These are phyloP conservation scores for Torymus aiolomorphi DNA, from an alignment of 2,888 invertebrate species.

Conservation along the genomic window DNA sequence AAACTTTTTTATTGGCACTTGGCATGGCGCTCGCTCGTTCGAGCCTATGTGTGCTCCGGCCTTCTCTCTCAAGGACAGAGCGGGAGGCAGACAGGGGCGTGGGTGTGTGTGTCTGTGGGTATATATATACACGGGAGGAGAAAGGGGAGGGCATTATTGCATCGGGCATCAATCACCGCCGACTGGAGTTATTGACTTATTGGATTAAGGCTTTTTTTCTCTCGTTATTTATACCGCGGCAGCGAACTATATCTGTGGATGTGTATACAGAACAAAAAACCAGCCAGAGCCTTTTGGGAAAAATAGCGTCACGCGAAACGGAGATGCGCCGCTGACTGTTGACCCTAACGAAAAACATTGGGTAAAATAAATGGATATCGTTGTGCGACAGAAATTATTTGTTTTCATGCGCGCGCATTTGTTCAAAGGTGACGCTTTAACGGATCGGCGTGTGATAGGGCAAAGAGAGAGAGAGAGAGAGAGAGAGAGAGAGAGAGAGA, in stretches of 20 bases:
- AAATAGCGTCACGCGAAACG: constrained; percentile 27
- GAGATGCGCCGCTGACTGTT: not conserved
- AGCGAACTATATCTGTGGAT: not conserved
- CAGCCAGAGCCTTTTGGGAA: constrained; percentile 52
- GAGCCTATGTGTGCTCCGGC: not conserved
- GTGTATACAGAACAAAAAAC: constrained; percentile 50
- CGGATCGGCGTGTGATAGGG: no score
- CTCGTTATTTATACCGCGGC: constrained; percentile 43
- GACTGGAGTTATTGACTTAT: constrained; percentile 61
- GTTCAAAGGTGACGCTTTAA: not conserved
- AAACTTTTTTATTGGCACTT: constrained; percentile 38
- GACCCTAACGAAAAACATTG: constrained; percentile 11
- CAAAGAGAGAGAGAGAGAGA: no score
- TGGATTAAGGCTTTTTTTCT: constrained; percentile 63
- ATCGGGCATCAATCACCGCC: constrained; percentile 66
- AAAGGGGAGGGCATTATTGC: constrained; percentile 59
- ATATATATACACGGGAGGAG: not conserved
- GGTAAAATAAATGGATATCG: constrained; percentile 31
- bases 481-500: no score
- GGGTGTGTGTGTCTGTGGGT: no score
- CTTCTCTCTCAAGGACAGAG: constrained; percentile 12
- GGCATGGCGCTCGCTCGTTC: not conserved
- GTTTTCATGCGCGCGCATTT: not conserved
- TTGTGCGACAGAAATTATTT: constrained; percentile 16
- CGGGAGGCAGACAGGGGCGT: constrained; percentile 15